Evolutionary conservation across 2,888 invertebrate species (phyloP).

Genomic region (Volucella inanis): DNA sequence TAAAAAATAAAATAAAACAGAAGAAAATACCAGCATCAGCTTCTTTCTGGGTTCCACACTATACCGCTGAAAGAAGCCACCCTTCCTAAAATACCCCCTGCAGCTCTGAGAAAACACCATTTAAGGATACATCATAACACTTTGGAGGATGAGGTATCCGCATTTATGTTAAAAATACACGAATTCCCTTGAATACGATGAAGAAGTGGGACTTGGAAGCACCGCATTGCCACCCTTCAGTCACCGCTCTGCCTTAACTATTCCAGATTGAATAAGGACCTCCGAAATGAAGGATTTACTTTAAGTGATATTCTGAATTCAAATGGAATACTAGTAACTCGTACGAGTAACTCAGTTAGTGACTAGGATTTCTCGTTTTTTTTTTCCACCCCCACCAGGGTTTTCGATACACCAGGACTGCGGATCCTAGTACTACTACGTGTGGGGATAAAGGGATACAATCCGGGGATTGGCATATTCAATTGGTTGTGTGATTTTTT

Average conservation of each 20-base stretch:
- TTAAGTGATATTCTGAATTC: constrained; percentile 70
- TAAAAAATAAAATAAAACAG: not conserved
- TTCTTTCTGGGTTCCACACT: not conserved
- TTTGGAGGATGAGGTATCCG: constrained; percentile 37
- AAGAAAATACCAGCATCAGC: constrained; percentile 12
- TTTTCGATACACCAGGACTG: not conserved
- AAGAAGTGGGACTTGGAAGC: no score
- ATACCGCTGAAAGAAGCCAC: constrained; percentile 8
- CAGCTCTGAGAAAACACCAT: constrained; percentile 56
- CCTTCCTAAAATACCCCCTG: not conserved
- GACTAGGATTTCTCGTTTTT: constrained; percentile 31
- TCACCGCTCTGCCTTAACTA: not conserved
- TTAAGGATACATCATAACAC: constrained; percentile 71
- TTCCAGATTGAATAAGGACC: constrained; percentile 69
- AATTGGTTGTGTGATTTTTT: constrained; percentile 47
- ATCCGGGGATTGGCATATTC: constrained; percentile 55
- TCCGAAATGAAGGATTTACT: constrained; percentile 72
- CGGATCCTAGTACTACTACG: constrained; percentile 54
- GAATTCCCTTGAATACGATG: not conserved
- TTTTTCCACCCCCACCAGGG: constrained; percentile 6
- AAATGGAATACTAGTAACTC: constrained; percentile 32
- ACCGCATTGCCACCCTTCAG: no score
- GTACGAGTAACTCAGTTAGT: constrained; percentile 48
- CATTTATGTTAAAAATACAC: constrained; percentile 48
- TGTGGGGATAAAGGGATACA: constrained; percentile 51